A percentile compares a stretch with the other conserved stretches of the same genome.
Conservation (phyloP, 2,888 invertebrate species). For the Coremacera marginata region DNA sequence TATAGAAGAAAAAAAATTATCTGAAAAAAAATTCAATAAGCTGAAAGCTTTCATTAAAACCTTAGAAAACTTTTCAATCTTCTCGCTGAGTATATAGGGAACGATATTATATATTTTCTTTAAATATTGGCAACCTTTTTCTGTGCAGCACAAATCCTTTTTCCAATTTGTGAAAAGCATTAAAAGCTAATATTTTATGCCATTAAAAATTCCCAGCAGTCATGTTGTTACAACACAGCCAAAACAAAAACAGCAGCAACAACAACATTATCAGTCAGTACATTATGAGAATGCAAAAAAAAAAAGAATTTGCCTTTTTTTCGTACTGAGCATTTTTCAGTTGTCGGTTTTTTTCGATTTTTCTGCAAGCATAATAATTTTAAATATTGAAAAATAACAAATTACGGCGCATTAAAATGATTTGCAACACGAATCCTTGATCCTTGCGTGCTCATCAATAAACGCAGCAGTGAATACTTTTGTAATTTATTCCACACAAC, state of each 20-base stretch:
- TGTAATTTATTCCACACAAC: not conserved
- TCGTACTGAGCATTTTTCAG: not conserved
- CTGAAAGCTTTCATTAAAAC: not conserved
- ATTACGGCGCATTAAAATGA: constrained; percentile 47
- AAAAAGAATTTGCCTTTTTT: constrained; percentile 7
- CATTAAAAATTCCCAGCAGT: constrained; percentile 42
- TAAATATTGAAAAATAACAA: constrained; percentile 38
- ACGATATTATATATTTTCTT: too few relatives aligned
- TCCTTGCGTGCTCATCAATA: constrained; percentile 22
- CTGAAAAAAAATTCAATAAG: too few relatives aligned
- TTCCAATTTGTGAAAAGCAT: constrained; percentile 15
- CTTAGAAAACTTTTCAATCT: not conserved
- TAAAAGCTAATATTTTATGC: constrained; percentile 24
- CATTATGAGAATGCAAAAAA: not conserved
- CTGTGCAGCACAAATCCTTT: constrained; percentile 6
- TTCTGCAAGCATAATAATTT: not conserved
- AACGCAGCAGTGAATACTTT: constrained; percentile 26
- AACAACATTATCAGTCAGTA: not conserved
- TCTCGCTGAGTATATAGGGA: too few relatives aligned
- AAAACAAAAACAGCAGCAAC: not conserved
- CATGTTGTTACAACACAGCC: constrained; percentile 15
- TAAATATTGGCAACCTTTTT: not conserved
- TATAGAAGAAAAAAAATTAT: too few relatives aligned
- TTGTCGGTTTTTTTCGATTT: not conserved
- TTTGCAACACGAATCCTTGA: constrained; percentile 39